phyloP scores from a whole-genome alignment of 2,888 invertebrate genomes.

The Caenorhabditis sp. region DNA sequence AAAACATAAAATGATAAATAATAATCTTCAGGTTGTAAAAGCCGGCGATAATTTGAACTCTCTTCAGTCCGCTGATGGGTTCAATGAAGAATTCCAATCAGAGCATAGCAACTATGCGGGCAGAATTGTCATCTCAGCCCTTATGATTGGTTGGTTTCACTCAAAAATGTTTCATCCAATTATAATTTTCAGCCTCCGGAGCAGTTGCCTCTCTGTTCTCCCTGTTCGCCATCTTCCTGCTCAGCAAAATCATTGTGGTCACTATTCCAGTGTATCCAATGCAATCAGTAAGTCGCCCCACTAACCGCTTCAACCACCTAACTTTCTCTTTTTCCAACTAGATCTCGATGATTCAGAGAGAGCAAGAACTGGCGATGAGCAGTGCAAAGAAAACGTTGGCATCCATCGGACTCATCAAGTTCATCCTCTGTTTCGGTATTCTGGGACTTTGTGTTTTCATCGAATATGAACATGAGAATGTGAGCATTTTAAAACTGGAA shows the following conservation, averaged over 20 bases:
- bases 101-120: conserved; percentile 73
- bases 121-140: conserved; percentile 72
- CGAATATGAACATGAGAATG: conserved; percentile 76
- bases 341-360: conserved; percentile 67
- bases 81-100: conserved; percentile 69
- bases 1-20: background rate
- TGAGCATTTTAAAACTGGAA: conserved; percentile 4
- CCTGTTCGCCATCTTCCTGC: conserved; percentile 68
- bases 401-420: conserved; percentile 72
- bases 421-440: conserved; percentile 71
- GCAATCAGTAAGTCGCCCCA: conserved; percentile 59
- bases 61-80: conserved; percentile 58
- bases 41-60: conserved; percentile 55
- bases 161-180: background rate
- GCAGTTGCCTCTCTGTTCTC: conserved; percentile 72
- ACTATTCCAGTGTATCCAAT: conserved; percentile 69
- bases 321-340: conserved; percentile 19
- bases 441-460: conserved; percentile 77
- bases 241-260: conserved; percentile 73
- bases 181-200: conserved; percentile 57
- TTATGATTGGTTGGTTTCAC: conserved; percentile 69
- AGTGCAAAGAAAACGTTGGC: conserved; percentile 63
- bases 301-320: conserved; percentile 6
- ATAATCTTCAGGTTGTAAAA: conserved; percentile 52
- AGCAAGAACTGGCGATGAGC: conserved; percentile 70